Base-by-base conservation (phyloP, 2,797 vertebrate genomes). In the Ctenopoma multispine region DNA sequence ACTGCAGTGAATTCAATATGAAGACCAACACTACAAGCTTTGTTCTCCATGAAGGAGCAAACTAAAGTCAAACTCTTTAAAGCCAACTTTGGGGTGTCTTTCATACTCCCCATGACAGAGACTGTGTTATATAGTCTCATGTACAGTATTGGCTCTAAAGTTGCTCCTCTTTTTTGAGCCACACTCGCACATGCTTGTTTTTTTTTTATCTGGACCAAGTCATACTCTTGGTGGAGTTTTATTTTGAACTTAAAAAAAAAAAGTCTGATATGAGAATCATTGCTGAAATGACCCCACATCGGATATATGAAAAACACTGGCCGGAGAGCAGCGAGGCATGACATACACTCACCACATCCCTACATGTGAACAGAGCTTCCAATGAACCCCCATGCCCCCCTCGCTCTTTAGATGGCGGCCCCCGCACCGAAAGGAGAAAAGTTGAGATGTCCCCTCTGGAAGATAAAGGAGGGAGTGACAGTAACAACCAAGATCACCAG, bases 381-480 rank as follows among this genome's bases (percentile, higher is more conserved):
- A 89, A 82, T 84, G 67, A 89, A 84, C 64, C 83, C 85, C 78
- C 77, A 60, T 58, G 48, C 50, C 61, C 72, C 82, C 77, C 77
- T 79, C 68, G 57, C 73, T 81, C 75, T 81, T 93, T 91, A 95
- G 83, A 95, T 93, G 86, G 95, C 94, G 38, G 94, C 95, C 90
- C 95, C 94, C n/a, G 94, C 92, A 83, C 95, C 95, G 66, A 95
- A 95, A 15, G 94, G 94, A 87, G 94, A 95, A 93, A 95, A 95
- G 93, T 94, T 95, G 85, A 95, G 95, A 86, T 95, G 95, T 87
- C 92, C 90, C 87, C 95, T 94, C 94, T 95, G 93, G 36, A 91
- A 91, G 82, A 90, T 77, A 87, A 85, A 85, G 79, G 46, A 82
- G 59, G 72, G 43, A 78, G 67, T 82, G 60, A 85, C 53, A 84